These are phyloP conservation scores for Zapornia atra DNA, from an alignment of 2,113 vertebrate genomes.

Conservation along the genomic window DNA sequence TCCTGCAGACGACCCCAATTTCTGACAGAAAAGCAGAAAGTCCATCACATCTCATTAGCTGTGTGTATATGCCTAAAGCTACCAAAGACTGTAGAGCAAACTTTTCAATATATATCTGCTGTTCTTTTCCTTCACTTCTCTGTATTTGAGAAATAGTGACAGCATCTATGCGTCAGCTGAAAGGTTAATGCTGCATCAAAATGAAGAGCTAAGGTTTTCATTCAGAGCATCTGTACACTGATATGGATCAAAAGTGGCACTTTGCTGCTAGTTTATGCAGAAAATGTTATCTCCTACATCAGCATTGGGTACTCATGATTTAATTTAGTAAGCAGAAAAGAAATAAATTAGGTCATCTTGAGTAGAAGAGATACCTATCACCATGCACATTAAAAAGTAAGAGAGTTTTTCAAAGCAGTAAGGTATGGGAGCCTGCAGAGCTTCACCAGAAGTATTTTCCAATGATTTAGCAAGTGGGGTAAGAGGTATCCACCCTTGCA, in stretches of 20 bases:
- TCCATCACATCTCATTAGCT: not conserved
- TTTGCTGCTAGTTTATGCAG: not conserved
- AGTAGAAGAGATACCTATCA: not conserved
- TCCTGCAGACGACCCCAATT: not conserved
- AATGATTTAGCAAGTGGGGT: not conserved
- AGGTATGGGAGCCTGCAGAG: not conserved
- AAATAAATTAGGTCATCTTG: not conserved
- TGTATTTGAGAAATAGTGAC: not conserved
- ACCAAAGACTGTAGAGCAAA: not conserved
- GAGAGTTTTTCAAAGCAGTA: not conserved
- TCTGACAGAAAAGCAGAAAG: not conserved
- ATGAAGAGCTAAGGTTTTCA: not conserved
- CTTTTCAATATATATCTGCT: not conserved
- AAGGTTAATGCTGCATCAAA: not conserved
- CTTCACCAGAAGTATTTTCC: not conserved
- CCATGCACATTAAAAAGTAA: not conserved
- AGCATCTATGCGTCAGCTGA: not conserved
- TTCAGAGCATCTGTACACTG: not conserved
- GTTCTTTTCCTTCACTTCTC: not conserved
- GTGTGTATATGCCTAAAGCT: not conserved
- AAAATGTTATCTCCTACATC: not conserved
- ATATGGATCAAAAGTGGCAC: not conserved
- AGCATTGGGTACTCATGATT: not conserved
- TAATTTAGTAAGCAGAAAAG: not conserved
- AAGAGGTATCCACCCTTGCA: not conserved